Percentiles rank a stretch among this genome's conserved stretches.
Conservation (phyloP, 2,888 invertebrate species). For the Andrena bicolor region DNA sequence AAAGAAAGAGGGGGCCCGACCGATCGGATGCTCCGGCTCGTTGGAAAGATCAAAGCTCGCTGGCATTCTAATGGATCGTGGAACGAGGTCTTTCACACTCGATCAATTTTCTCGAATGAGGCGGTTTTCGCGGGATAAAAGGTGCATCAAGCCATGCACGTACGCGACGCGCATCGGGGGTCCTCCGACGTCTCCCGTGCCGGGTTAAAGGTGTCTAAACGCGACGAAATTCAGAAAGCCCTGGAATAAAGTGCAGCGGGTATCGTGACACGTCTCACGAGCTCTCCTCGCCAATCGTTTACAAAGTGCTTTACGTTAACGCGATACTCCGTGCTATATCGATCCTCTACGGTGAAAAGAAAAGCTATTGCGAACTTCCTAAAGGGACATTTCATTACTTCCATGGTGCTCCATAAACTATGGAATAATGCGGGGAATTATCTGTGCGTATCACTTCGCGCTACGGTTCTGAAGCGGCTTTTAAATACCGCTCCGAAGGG, state of each 20-base stretch:
- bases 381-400: no score
- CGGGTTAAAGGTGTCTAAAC: constrained; percentile 49
- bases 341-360: not conserved
- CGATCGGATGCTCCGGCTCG: constrained; percentile 71
- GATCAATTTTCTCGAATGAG: constrained; percentile 80
- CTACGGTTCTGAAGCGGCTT: not conserved
- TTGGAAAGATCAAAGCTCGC: constrained; percentile 73
- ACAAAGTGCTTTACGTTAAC: not conserved
- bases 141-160: constrained; percentile 79
- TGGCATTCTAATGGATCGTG: constrained; percentile 71
- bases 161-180: constrained; percentile 62
- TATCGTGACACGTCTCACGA: not conserved
- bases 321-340: not conserved
- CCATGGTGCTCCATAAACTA: no score
- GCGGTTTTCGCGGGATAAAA: constrained; percentile 81
- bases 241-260: constrained; percentile 7
- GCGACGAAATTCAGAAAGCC: constrained; percentile 51
- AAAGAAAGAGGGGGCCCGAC: constrained; percentile 21
- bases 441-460: not conserved
- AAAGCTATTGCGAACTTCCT: not conserved
- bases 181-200: constrained; percentile 46
- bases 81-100: constrained; percentile 78
- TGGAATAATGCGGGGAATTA: not conserved
- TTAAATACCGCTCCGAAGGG: not conserved
- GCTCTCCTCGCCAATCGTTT: not conserved